Base-by-base conservation (phyloP, 2,888 invertebrate species). In the Chloromyia formosa region DNA sequence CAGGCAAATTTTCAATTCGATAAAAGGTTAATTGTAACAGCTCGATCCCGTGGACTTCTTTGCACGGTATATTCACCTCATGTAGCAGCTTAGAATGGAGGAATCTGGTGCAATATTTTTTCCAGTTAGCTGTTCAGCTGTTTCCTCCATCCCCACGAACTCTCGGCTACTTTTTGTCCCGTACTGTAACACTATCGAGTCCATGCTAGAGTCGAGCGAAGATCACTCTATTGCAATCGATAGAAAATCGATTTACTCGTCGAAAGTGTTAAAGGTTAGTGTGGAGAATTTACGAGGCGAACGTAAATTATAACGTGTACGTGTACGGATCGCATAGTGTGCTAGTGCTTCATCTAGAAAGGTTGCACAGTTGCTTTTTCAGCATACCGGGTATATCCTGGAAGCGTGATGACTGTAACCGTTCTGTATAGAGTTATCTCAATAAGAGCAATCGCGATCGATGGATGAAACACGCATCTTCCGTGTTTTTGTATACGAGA, bases 221-320 rank as follows among this genome's bases (percentile, higher is more conserved):
- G 58, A 71, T 58, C 71, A 20, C 71, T 71, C 40, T 71, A 71
- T 71, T 71, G 71, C 71, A 71, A 35, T 35, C 27, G 27, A 35
- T 56, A 56, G 22, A 69, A 40, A 71, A 71, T 53, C 58, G 71
- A 71, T 58, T 71, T 66, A 40, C 71, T 58, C 56, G 53, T 71
- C 27, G 58, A 58, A 71, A 56, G 71, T 71, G 71, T 71, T 71
- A 71, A 71, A 71, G 71, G 71, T 71, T 71, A 71, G 71, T 71
- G 71, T 71, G 71, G 56, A 56, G 71, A 71, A 71, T 71, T 71
- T 71, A 71, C 71, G 71, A 71, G 71, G 56, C 27, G 27, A 71
- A 56, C 40, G 56, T 71, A 71, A 71, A 71, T 71, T 56, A 42
- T 71, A 56, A 53, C 27, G 27, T 35, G 27, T 35, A 35, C 27